Percentiles rank a stretch among this genome's conserved stretches.
Evolutionary conservation across 1,140 invertebrate genomes (phyloP).

Genomic region (Drosophila guanche): DNA sequence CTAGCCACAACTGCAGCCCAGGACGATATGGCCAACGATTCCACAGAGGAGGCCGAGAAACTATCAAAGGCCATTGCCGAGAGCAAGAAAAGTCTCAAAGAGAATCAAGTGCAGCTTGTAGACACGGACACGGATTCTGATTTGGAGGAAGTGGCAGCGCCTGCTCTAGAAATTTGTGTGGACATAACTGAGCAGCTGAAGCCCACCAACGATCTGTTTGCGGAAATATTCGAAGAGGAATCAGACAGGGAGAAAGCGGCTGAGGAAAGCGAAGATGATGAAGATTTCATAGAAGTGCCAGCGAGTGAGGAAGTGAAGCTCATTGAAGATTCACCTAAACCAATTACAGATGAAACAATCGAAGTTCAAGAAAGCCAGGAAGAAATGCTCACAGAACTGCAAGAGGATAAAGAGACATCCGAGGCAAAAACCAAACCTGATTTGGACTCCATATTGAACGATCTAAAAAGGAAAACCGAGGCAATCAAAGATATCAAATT

Average conservation of each 20-base stretch:
- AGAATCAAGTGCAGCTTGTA: slow-evolving; percentile 5
- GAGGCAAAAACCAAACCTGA: slow-evolving; percentile 13
- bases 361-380: slow-evolving; percentile 40
- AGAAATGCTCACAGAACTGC: not conserved
- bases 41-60: slow-evolving; percentile 51
- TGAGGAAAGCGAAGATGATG: slow-evolving; percentile 3
- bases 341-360: slow-evolving; percentile 17
- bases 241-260: not conserved
- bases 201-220: slow-evolving; percentile 88
- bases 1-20: slow-evolving; percentile 5
- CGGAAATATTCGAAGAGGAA: slow-evolving; percentile 85
- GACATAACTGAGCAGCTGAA: slow-evolving; percentile 65
- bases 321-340: not conserved
- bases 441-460: slow-evolving; percentile 45
- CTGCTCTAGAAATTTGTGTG: slow-evolving; percentile 76
- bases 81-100: slow-evolving; percentile 13
- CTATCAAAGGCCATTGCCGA: slow-evolving; percentile 46
- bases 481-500: slow-evolving; percentile 54
- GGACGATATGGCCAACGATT: slow-evolving; percentile 20
- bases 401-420: not conserved
- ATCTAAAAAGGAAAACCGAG: slow-evolving; percentile 60
- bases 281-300: slow-evolving; percentile 23
- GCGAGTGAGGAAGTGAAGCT: slow-evolving; percentile 12
- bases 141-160: slow-evolving; percentile 33
- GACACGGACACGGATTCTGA: slow-evolving; percentile 29